A percentile compares a stretch with the other conserved stretches of the same genome.
Evolutionary conservation across 2,113 vertebrate species (phyloP).

Genomic region (Microtus ochrogaster): DNA sequence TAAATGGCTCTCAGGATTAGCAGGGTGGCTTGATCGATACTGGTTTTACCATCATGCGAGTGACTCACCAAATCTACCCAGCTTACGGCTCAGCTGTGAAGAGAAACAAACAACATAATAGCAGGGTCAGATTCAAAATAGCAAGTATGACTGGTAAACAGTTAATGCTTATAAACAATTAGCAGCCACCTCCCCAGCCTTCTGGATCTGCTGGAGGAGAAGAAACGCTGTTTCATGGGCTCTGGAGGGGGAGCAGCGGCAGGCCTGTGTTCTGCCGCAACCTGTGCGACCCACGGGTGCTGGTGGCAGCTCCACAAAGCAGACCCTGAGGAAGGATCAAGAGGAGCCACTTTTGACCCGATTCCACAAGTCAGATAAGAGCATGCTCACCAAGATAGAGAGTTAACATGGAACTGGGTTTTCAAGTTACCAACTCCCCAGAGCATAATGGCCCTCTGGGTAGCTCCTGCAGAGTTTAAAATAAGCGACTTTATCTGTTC

Average conservation of each 20-base stretch:
- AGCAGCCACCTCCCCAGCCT: not conserved
- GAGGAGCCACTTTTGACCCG: not conserved
- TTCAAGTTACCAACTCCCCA: not conserved
- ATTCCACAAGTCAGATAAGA: not conserved
- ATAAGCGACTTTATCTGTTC: not conserved
- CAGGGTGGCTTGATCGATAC: slow-evolving; percentile 83
- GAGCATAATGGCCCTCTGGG: not conserved
- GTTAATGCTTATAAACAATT: slow-evolving; percentile 72
- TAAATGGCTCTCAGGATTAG: slow-evolving; percentile 84
- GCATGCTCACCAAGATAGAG: not conserved
- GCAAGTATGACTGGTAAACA: slow-evolving; percentile 69
- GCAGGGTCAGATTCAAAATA: slow-evolving; percentile 79
- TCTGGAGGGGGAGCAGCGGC: not conserved
- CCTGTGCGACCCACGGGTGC: not conserved
- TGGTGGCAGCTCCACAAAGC: not conserved
- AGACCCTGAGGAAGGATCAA: not conserved
- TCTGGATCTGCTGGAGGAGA: not conserved
- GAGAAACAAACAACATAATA: slow-evolving; percentile 80
- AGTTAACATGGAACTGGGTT: not conserved
- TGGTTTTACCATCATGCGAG: slow-evolving; percentile 79
- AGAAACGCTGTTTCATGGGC: accelerated
- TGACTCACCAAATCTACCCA: slow-evolving; percentile 83
- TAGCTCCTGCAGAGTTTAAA: not conserved
- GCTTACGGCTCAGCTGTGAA: slow-evolving; percentile 81
- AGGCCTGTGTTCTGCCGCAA: not conserved